Conservation (phyloP, 2,797 vertebrate genomes). For the Sebastes baramenuke region DNA sequence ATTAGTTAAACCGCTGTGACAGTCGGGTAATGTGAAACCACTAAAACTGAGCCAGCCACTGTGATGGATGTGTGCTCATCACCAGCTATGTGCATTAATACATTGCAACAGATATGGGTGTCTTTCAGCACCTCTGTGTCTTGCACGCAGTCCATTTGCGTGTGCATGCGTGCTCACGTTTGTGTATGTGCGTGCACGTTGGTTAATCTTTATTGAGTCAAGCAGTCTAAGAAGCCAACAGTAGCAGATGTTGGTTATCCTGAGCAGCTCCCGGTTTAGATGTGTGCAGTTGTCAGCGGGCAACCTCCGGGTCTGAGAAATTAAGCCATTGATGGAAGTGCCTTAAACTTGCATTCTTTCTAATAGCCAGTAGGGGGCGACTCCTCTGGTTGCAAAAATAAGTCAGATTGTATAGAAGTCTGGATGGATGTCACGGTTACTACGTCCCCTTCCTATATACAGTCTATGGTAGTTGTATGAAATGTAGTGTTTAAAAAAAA, state of each 20-base stretch:
- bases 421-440: too few species aligned
- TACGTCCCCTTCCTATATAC: too few species aligned
- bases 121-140: neutral
- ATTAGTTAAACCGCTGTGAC: conserved; percentile 19
- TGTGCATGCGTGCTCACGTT: neutral
- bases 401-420: too few species aligned
- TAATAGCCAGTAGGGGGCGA: too few species aligned
- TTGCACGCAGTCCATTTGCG: neutral
- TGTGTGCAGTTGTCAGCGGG: neutral
- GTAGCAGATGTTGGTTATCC: neutral
- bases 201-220: neutral
- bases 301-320: too few species aligned
- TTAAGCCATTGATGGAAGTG: too few species aligned
- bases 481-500: neutral
- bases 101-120: neutral
- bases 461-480: too few species aligned
- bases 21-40: conserved; percentile 31
- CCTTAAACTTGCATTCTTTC: too few species aligned
- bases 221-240: neutral
- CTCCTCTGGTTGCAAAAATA: too few species aligned
- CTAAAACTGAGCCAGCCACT: conserved; percentile 6
- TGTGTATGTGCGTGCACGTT: conserved; percentile 27
- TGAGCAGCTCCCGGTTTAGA: neutral
- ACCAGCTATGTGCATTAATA: neutral
- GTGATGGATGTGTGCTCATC: conserved; percentile 13